A percentile compares a stretch with the other conserved stretches of the same genome.
These are phyloP conservation scores for Catocala fraxini DNA, from an alignment of 2,888 invertebrate species.

Conservation along the genomic window DNA sequence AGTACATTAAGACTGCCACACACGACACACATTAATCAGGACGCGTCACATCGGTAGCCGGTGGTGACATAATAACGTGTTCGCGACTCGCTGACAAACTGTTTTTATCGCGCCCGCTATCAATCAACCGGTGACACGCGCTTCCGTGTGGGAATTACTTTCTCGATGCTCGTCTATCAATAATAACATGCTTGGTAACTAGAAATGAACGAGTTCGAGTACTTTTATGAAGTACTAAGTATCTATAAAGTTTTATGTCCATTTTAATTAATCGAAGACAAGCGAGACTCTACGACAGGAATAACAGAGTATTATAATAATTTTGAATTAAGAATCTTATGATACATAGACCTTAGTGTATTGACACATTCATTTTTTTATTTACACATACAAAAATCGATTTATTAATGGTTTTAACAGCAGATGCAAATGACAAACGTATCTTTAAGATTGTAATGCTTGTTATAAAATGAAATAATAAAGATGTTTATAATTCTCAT, in stretches of 20 bases:
- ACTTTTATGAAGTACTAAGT: not conserved
- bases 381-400: too few relatives aligned
- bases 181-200: conserved; percentile 45
- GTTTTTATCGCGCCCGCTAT: conserved; percentile 77
- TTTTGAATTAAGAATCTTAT: too few relatives aligned
- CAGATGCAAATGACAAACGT: not conserved
- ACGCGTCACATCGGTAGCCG: conserved; percentile 65
- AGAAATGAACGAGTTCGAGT: conserved; percentile 33
- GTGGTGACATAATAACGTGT: conserved; percentile 82
- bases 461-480: not conserved
- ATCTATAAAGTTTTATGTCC: not conserved
- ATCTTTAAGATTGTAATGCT: not conserved
- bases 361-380: too few relatives aligned
- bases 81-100: conserved; percentile 71
- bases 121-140: conserved; percentile 76
- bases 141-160: conserved; percentile 80
- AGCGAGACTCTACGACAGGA: too few relatives aligned
- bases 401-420: not conserved
- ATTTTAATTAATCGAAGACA: too few relatives aligned
- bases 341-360: too few relatives aligned
- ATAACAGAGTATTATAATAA: too few relatives aligned
- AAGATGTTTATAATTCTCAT: conserved; percentile 3
- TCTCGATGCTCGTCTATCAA: conserved; percentile 54
- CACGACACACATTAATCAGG: conserved; percentile 78
- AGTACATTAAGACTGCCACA: conserved; percentile 65